phyloP scores from a whole-genome alignment of 1,140 invertebrate genomes.

The Ericerus pela region DNA sequence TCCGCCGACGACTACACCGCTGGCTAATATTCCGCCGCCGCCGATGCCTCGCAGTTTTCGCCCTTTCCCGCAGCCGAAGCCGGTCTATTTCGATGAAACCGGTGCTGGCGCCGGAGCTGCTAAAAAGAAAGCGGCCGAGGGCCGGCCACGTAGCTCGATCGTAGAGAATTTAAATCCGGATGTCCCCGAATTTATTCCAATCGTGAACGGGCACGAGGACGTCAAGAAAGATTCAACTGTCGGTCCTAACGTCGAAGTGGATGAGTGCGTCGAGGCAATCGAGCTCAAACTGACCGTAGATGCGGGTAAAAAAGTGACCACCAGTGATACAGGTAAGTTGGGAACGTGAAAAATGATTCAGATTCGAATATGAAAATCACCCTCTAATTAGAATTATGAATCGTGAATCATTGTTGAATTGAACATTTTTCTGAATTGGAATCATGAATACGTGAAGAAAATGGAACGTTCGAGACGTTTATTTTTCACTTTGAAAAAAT shows the following conservation, averaged over 20 bases:
- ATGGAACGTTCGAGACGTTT: no score
- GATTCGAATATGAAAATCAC: no score
- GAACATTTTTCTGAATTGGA: no score
- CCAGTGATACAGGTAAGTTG: neutral
- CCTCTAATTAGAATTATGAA: no score
- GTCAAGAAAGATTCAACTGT: constrained; percentile 2
- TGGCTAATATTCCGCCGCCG: neutral
- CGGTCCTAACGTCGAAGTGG: constrained; percentile 15
- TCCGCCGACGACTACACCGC: neutral
- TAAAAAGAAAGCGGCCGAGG: neutral
- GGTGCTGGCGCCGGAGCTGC: neutral
- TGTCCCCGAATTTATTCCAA: constrained; percentile 69
- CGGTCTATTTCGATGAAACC: neutral
- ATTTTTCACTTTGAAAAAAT: no score
- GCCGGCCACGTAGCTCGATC: neutral
- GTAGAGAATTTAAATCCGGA: constrained; percentile 59
- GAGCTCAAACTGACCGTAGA: constrained; percentile 1
- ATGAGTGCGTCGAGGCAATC: constrained; percentile 17
- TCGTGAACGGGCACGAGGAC: constrained; percentile 11
- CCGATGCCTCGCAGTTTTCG: neutral
- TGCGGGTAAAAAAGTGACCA: neutral
- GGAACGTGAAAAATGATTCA: no score
- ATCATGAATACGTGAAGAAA: no score
- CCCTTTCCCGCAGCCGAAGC: constrained; percentile 11
- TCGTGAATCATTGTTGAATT: no score